These are phyloP conservation scores for Troglohyphantes excavatus DNA, from an alignment of 2,888 invertebrate species.

Conservation along the genomic window DNA sequence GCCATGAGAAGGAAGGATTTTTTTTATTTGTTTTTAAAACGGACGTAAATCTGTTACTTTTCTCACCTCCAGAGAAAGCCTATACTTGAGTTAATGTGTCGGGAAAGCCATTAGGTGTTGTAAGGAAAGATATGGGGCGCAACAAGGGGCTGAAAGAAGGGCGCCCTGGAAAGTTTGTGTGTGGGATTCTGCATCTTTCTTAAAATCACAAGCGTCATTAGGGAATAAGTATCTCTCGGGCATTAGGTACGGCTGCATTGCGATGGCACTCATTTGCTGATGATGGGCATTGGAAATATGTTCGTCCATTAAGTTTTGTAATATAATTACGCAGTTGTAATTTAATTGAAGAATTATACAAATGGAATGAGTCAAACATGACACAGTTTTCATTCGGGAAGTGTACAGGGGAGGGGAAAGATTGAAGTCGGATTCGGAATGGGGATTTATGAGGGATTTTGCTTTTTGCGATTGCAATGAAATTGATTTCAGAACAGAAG, in stretches of 20 bases:
- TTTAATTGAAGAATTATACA: conserved; percentile 55
- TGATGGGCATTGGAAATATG: conserved; percentile 20
- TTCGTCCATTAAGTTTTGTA: conserved; percentile 44
- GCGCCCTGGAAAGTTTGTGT: conserved; percentile 2
- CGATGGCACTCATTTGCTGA: conserved; percentile 54
- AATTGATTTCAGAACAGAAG: background rate
- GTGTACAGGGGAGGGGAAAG: background rate
- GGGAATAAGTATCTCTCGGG: conserved; percentile 56
- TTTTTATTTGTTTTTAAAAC: conserved; percentile 60
- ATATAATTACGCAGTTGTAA: conserved; percentile 51
- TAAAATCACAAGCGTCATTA: conserved; percentile 76
- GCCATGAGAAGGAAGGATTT: conserved; percentile 30
- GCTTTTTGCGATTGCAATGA: background rate
- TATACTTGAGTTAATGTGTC: conserved; percentile 77
- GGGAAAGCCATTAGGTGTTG: conserved; percentile 72
- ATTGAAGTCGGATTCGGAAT: background rate
- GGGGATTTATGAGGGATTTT: background rate
- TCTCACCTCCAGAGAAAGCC: conserved; percentile 67
- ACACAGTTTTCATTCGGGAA: background rate
- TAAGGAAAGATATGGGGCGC: conserved; percentile 31
- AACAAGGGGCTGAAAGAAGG: background rate
- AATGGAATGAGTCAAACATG: conserved; percentile 21
- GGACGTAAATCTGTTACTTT: conserved; percentile 69
- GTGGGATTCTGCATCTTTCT: conserved; percentile 50
- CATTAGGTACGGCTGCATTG: conserved; percentile 47